These are phyloP conservation scores for Crotalus helleri DNA, from an alignment of 2,113 vertebrate species.

Conservation along the genomic window DNA sequence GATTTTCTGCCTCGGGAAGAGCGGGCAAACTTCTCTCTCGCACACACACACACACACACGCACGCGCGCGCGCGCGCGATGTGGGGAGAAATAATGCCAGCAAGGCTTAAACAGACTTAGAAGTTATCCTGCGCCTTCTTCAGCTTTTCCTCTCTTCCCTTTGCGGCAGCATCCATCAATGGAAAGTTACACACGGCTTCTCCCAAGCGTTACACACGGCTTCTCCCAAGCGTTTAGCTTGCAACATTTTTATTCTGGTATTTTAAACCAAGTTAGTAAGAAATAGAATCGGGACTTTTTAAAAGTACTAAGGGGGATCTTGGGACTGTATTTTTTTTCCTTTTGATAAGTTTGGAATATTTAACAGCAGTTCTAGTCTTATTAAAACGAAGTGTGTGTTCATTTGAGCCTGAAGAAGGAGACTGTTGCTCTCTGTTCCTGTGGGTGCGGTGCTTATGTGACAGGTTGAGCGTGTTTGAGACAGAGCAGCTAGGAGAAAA, in stretches of 20 bases:
- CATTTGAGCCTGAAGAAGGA: background rate
- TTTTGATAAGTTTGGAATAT: conserved; percentile 35
- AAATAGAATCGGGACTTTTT: background rate
- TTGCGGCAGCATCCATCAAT: conserved; percentile 42
- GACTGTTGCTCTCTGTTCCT: background rate
- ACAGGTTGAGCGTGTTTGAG: background rate
- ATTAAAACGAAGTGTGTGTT: conserved; percentile 7
- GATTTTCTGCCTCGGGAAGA: conserved; percentile 67
- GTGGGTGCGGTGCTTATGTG: background rate
- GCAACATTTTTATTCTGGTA: conserved; percentile 37
- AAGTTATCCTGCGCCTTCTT: conserved; percentile 66
- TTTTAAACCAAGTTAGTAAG: conserved; percentile 16
- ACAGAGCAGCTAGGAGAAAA: conserved; percentile 44
- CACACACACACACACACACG: background rate
- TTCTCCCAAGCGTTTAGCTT: conserved; percentile 44
- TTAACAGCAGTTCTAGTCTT: conserved; percentile 50
- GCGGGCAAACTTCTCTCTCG: conserved; percentile 57
- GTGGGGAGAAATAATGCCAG: conserved; percentile 64
- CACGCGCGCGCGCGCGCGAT: conserved; percentile 57
- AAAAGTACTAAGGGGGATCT: conserved; percentile 57
- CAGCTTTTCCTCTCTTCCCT: conserved; percentile 30
- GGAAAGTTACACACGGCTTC: conserved; percentile 50
- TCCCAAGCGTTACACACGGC: conserved; percentile 40
- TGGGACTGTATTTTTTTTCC: conserved; percentile 38
- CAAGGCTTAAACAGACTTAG: conserved; percentile 66